Evolutionary conservation across 2,797 vertebrate genomes (phyloP), one percentile per base, ranked within the genome.

Genomic region (Syncerus caffer): DNA sequence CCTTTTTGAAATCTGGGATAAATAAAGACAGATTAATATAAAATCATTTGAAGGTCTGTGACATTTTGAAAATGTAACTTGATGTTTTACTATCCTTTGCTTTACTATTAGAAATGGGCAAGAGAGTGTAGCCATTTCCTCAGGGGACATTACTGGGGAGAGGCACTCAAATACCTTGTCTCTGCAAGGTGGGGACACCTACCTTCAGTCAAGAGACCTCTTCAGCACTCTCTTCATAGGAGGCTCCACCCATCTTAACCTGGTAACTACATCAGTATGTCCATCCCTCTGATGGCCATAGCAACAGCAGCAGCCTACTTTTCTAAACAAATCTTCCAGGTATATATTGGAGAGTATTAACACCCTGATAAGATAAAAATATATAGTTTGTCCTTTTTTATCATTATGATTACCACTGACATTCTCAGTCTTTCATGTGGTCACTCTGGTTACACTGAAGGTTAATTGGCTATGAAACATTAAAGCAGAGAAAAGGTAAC

Each of bases 21-120:
- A 93, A 90, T 53, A 62, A 47, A 95, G 27, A 80, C 34, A 31
- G 25, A 42, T 6, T 62, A 31, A 34, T 31, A 84, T 13, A 60
- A 92, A 92, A 87, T 78, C 3, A 89, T 71, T 71, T 58, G 15
- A 89, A 86, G 53, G 5, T 60, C 55, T 95, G 16, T 16, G 60
- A 23, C 23, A 94, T 57, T 92, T 34, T 94, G 3, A 47, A 55
- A 89, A 78, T 76, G 10, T 4, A 67, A 94, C 0, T 14, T 58
- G 6, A 13, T 29, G 0, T 74, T 93, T 97, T 79, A 45, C n/a
- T 53, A 1, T 34, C 19, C 10, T 85, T 85, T 47, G 17, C 25
- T 87, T 97, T 87, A 71, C 1, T n/a, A 4, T 50, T 4, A 64
- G 64, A 67, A 34, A 34, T 34, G n/a, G n/a, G 64, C 67, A 67